Evolutionary conservation across 2,888 invertebrate genomes (phyloP), one percentile per base, ranked within the genome.

Genomic region (Pristionchus entomophagus): DNA sequence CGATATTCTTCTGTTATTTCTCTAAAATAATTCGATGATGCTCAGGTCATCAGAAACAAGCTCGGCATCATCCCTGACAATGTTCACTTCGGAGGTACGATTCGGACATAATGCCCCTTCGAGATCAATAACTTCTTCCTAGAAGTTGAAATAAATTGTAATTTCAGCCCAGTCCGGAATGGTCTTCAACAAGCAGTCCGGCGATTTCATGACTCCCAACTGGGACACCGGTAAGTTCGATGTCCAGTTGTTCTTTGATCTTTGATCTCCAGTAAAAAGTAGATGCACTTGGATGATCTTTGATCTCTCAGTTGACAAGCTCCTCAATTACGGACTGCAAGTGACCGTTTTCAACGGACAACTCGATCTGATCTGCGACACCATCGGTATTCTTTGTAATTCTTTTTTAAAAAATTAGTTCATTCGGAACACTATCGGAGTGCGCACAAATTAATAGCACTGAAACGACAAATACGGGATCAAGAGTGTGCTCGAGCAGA

Each of bases 201-300:
- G 90, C 10, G 97, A 97, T 93, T 96, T 97, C 92, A 96, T 97
- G 96, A 96, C 96, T 93, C 96, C 97, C 0, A 96, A 96, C 38
- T 95, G 95, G 4, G 94, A 95, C 86, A 94, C 95, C 93, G 96
- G 96, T 96, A 38, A 56, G 81, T 10, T 35, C 8, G 38, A 38
- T 69, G 17, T 38, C 32, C 14, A 6, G 5, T 8, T 4, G 62
- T 1, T 1, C 19, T 35, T 19, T 65, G 19, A 65, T 65, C 0
- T 38, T 65, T 65, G 45, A 45, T 45, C 45, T n/a, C n/a, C n/a
- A n/a, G n/a, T n/a, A n/a, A n/a, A n/a, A n/a, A n/a, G n/a, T n/a
- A n/a, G n/a, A n/a, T n/a, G n/a, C n/a, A n/a, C n/a, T n/a, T n/a
- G n/a, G 4, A 12, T 59, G n/a, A 59, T 59, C 29, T 26, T 69